Evolutionary conservation across 2,888 invertebrate species (phyloP).

Genomic region (Lasioglossum marginatum): DNA sequence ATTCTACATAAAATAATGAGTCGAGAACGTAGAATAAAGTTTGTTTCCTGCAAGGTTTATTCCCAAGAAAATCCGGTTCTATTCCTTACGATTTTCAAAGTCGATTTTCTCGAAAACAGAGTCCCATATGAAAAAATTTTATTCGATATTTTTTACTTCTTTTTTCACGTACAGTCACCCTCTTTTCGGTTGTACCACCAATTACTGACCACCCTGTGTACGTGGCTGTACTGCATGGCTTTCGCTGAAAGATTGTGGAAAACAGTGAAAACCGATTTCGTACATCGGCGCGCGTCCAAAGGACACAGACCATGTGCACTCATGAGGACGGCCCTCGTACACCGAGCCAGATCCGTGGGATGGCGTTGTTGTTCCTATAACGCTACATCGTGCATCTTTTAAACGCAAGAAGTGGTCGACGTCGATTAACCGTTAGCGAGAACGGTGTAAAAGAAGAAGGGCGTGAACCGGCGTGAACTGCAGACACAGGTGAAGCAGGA

Average conservation of each 20-base stretch:
- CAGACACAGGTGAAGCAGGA: constrained; percentile 68
- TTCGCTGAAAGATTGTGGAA: neutral
- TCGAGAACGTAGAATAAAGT: neutral
- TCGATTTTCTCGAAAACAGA: neutral
- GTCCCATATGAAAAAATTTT: neutral
- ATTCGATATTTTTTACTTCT: neutral
- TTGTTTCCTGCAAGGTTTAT: neutral
- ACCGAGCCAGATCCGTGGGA: constrained; percentile 26
- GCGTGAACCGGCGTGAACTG: constrained; percentile 71
- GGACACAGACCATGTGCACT: neutral
- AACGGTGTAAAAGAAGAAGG: constrained; percentile 66
- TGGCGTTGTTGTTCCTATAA: constrained; percentile 36
- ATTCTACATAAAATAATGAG: neutral
- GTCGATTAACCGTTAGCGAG: constrained; percentile 70
- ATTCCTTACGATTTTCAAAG: neutral
- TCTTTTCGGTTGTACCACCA: neutral
- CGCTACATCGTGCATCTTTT: constrained; percentile 35
- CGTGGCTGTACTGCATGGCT: neutral
- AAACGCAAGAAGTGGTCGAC: constrained; percentile 57
- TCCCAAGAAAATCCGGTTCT: neutral
- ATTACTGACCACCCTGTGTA: neutral
- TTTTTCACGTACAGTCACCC: neutral
- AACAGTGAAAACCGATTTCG: neutral
- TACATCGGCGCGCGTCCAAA: constrained; percentile 1
- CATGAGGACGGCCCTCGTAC: neutral